phyloP scores from a whole-genome alignment of 2,888 invertebrate species.

The Helleia helle region DNA sequence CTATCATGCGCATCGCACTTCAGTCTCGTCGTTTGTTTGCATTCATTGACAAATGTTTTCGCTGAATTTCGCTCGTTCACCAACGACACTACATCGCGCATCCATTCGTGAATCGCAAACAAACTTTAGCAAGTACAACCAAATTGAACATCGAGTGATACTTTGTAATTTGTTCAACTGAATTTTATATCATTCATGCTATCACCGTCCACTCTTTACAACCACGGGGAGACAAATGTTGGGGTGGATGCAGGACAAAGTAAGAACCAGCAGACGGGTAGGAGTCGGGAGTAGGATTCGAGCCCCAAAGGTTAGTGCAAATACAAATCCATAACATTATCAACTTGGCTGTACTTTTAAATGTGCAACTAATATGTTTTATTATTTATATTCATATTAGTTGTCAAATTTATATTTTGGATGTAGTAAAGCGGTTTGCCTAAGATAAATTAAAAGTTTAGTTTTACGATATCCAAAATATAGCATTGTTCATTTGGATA shows the following conservation, averaged over 20 bases:
- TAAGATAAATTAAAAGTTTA: too few species aligned
- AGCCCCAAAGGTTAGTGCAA: slow-evolving; percentile 53
- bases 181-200: slow-evolving; percentile 29
- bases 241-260: slow-evolving; percentile 47
- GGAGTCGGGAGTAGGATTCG: slow-evolving; percentile 38
- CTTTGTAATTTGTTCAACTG: slow-evolving; percentile 22
- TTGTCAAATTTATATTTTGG: neutral
- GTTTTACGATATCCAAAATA: slow-evolving; percentile 1
- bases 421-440: too few species aligned
- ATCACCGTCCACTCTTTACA: slow-evolving; percentile 18
- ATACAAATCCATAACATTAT: slow-evolving; percentile 36
- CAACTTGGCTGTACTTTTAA: slow-evolving; percentile 65
- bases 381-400: neutral
- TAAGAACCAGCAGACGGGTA: slow-evolving; percentile 25
- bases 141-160: slow-evolving; percentile 57
- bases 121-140: slow-evolving; percentile 58
- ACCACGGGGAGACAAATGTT: slow-evolving; percentile 12
- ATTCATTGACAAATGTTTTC: slow-evolving; percentile 39
- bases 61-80: slow-evolving; percentile 70
- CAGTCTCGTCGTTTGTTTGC: slow-evolving; percentile 30
- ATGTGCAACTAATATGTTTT: slow-evolving; percentile 5
- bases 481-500: too few species aligned
- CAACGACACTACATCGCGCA: slow-evolving; percentile 32
- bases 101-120: slow-evolving; percentile 53
- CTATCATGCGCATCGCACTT: slow-evolving; percentile 22